These are phyloP conservation scores for Drosophila neotestacea DNA, from an alignment of 2,888 invertebrate genomes.

Conservation along the genomic window DNA sequence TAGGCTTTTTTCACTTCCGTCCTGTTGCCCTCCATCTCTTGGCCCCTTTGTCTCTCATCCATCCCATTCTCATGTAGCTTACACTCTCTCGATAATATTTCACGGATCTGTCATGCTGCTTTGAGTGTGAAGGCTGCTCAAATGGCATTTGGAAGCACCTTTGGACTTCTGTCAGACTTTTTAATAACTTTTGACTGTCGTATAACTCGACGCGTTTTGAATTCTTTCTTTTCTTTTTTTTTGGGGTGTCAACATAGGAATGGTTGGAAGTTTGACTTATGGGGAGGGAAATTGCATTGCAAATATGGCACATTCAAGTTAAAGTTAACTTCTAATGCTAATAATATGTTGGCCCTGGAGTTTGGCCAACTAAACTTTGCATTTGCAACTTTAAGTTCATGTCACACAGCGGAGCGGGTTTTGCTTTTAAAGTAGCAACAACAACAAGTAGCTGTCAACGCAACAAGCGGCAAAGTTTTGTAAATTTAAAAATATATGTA, in stretches of 20 bases:
- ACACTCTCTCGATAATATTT: slow-evolving; percentile 1
- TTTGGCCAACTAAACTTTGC: neutral
- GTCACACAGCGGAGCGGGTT: neutral
- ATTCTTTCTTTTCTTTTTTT: slow-evolving; percentile 15
- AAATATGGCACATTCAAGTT: slow-evolving; percentile 10
- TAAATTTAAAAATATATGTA: slow-evolving; percentile 45
- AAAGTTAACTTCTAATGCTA: neutral
- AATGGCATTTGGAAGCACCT: slow-evolving; percentile 43
- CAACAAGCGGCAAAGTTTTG: slow-evolving; percentile 42
- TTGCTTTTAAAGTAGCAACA: slow-evolving; percentile 21
- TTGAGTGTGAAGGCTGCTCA: slow-evolving; percentile 23
- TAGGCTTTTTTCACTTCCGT: slow-evolving; percentile 12
- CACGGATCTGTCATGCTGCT: slow-evolving; percentile 9
- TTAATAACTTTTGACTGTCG: slow-evolving; percentile 72
- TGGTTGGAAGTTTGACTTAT: neutral
- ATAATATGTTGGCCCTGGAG: neutral
- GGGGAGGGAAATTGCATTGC: slow-evolving; percentile 45
- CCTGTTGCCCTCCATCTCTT: neutral
- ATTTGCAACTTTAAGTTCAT: neutral
- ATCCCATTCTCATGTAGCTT: no score
- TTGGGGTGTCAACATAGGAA: neutral
- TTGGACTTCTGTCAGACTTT: slow-evolving; percentile 65
- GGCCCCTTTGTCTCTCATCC: neutral
- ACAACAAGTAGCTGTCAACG: slow-evolving; percentile 47
- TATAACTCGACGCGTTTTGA: slow-evolving; percentile 45